A percentile compares a stretch with the other conserved stretches of the same genome.
phyloP scores from a whole-genome alignment of 2,888 invertebrate genomes.

The Xanthorhoe spadicearia region DNA sequence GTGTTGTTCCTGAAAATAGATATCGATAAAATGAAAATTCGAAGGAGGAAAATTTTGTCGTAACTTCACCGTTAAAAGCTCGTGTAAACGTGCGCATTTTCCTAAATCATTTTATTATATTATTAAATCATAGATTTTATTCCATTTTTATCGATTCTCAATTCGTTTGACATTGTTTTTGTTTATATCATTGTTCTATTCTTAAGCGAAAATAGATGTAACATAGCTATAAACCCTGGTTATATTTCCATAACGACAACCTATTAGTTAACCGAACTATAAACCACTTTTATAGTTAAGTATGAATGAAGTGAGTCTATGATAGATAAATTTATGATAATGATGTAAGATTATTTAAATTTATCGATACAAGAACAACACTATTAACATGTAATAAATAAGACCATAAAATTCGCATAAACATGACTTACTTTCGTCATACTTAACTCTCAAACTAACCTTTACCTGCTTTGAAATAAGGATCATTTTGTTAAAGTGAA shows the following conservation, averaged over 20 bases:
- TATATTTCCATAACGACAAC: neutral
- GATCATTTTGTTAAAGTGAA: constrained; percentile 3
- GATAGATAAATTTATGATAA: neutral
- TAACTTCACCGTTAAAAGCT: too few species aligned
- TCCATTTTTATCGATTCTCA: too few species aligned
- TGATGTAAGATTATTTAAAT: neutral
- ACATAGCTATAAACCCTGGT: too few species aligned
- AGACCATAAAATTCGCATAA: constrained; percentile 54
- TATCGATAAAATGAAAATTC: too few species aligned
- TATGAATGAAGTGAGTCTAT: neutral
- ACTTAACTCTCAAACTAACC: constrained; percentile 3
- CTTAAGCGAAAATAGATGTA: too few species aligned
- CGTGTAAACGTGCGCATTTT: too few species aligned
- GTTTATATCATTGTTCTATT: too few species aligned
- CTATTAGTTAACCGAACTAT: neutral
- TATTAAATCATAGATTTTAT: too few species aligned
- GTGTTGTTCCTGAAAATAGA: constrained; percentile 9
- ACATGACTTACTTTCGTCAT: constrained; percentile 44
- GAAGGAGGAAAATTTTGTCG: too few species aligned
- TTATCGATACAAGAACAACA: constrained; percentile 28
- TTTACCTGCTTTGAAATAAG: constrained; percentile 9
- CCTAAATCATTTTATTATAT: too few species aligned
- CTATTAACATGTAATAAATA: constrained; percentile 51
- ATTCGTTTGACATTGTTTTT: too few species aligned
- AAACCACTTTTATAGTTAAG: neutral